Evolutionary conservation across 1,140 invertebrate genomes (phyloP), one percentile per base, ranked within the genome.

Genomic region (Venustaconcha ellipsiformis): DNA sequence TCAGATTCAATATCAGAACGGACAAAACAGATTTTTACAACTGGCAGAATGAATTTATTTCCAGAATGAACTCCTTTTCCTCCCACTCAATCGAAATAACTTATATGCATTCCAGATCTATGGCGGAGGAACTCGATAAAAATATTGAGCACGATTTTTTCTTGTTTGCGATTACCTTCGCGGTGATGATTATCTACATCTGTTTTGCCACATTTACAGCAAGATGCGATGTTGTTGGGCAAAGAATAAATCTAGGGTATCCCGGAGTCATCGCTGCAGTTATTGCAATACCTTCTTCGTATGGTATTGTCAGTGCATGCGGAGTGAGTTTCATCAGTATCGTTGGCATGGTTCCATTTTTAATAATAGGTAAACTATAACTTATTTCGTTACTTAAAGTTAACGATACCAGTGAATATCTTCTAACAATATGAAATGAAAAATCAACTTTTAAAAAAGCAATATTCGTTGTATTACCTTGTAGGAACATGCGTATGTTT

Each of bases 271-370:
- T 98, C 6, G 97, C 95, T 1, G 96, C 96, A 0, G 93, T 94
- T 1, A 94, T 98, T 93, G 96, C 95, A 18, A 97, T 96, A 0
- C 89, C 94, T 0, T 94, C 96, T 3, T 95, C 96, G 1, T 98
- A 98, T 84, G 97, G 97, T 57, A 90, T 96, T 60, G 94, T 96
- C 79, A 95, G 96, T 87, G 98, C 98, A 90, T 91, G 94, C 71
- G 96, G 96, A 11, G 93, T 97, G 64, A 94, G 96, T 74, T 99
- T 98, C 90, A 98, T 99, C 83, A 96, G 96, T 20, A 96, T 99
- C 76, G 97, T 98, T 89, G 92, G 98, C 67, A 96, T 96, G 0
- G 96, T 96, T 1, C 97, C 97, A 12, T 98, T 98, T 86, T 93
- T 99, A 57, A 96, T 98, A 94, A 94, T 98, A 80, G 96, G 96